These are phyloP conservation scores for Pleuronectes platessa DNA, from an alignment of 2,113 vertebrate species.

Conservation along the genomic window DNA sequence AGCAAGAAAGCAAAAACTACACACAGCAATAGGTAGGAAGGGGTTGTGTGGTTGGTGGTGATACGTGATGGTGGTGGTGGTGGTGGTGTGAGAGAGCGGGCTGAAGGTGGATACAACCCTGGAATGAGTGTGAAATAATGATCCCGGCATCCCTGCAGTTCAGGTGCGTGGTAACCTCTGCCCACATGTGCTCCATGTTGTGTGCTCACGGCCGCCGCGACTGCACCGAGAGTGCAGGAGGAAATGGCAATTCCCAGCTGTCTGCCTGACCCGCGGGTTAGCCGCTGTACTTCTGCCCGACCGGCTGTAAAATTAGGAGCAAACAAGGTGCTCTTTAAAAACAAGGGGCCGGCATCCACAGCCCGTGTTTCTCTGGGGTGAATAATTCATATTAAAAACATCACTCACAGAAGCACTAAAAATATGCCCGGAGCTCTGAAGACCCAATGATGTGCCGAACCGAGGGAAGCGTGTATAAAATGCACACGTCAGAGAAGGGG, in stretches of 20 bases:
- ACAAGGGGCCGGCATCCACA: slow-evolving; percentile 66
- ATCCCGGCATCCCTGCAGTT: slow-evolving; percentile 70
- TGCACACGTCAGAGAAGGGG: slow-evolving; percentile 29
- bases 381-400: slow-evolving; percentile 83
- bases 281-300: slow-evolving; percentile 77
- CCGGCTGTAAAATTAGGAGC: slow-evolving; percentile 81
- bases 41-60: slow-evolving; percentile 53
- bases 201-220: slow-evolving; percentile 49
- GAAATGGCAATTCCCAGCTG: slow-evolving; percentile 75
- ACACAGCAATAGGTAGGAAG: slow-evolving; percentile 50
- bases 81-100: slow-evolving; percentile 48
- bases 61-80: slow-evolving; percentile 51
- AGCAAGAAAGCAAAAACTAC: slow-evolving; percentile 54
- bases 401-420: slow-evolving; percentile 73
- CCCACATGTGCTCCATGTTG: slow-evolving; percentile 37
- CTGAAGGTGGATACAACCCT: slow-evolving; percentile 63
- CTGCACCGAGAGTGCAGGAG: slow-evolving; percentile 49
- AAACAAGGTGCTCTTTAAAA: slow-evolving; percentile 79
- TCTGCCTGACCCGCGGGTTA: slow-evolving; percentile 78
- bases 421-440: slow-evolving; percentile 71
- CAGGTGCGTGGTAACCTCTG: slow-evolving; percentile 73
- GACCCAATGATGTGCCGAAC: slow-evolving; percentile 65
- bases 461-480: slow-evolving; percentile 59
- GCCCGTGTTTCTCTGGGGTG: slow-evolving; percentile 69
- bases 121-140: slow-evolving; percentile 76